Base-by-base conservation (phyloP, 1,140 invertebrate species). In the Nephotettix cincticeps region DNA sequence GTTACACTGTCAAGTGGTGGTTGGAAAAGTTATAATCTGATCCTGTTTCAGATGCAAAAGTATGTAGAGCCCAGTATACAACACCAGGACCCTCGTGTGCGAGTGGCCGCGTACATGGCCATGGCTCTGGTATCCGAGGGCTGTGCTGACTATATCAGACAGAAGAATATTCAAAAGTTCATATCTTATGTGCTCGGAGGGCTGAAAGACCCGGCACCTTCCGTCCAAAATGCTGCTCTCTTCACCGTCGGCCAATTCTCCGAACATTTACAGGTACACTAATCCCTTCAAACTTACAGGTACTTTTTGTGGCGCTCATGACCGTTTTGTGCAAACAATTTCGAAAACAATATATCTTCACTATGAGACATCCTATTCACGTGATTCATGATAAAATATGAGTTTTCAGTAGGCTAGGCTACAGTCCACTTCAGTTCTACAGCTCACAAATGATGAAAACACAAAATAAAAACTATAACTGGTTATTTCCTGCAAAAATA, bases 201-300 rank as follows among this genome's bases (percentile, higher is more conserved):
- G 19, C 89, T 94, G 32, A 84, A 81, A 9, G 87, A 92, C 82
- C 76, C 81, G 1, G 81, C 84, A 58, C 81, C 83, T 0, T 78
- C 86, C 14, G 91, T 93, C 1, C 83, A 89, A 36, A 91, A 91
- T 80, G 87, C 90, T 4, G 91, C 92, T 0, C 84, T 95, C 13
- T 94, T 92, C 81, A 90, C 92, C 0, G 81, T 94, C 0, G 93
- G 92, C 0, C 92, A 94, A 78, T 94, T 93, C 79, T 89, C 92
- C 0, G 92, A 94, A 80, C 86, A 90, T 83, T 80, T 95, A 23
- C 92, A 94, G 80, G 84, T 85, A 75, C 71, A 65, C n/a, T n/a
- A n/a, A n/a, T n/a, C n/a, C n/a, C n/a, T n/a, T n/a, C n/a, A n/a
- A n/a, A n/a, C n/a, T n/a, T n/a, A n/a, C n/a, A n/a, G n/a, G n/a